These are phyloP conservation scores for Rana temporaria DNA, from an alignment of 2,113 vertebrate species.

Conservation along the genomic window DNA sequence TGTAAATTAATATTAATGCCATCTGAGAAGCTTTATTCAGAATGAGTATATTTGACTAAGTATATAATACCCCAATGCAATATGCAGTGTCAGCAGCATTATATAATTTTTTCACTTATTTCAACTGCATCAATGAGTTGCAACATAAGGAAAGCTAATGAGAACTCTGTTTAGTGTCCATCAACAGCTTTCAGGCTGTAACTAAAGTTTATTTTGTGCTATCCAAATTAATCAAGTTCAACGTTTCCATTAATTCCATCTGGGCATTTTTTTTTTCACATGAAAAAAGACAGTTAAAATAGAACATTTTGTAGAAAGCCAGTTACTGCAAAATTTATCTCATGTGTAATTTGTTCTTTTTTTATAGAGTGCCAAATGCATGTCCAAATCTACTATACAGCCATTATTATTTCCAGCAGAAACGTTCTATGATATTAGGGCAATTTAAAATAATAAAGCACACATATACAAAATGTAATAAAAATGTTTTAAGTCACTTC, in stretches of 20 bases:
- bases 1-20: slow-evolving; percentile 10
- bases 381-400: too few species aligned
- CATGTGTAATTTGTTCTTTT: too few species aligned
- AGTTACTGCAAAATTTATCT: too few species aligned
- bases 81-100: background rate
- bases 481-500: too few species aligned
- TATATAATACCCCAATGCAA: background rate
- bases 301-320: background rate
- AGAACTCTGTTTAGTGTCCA: background rate
- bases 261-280: slow-evolving; percentile 37
- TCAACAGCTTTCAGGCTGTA: slow-evolving; percentile 41
- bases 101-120: background rate
- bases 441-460: too few species aligned
- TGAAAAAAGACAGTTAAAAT: slow-evolving; percentile 36
- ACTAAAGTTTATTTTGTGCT: slow-evolving; percentile 8
- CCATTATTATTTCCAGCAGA: too few species aligned
- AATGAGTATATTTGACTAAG: slow-evolving; percentile 23
- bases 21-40: slow-evolving; percentile 19
- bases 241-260: slow-evolving; percentile 39
- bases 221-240: slow-evolving; percentile 48
- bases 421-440: too few species aligned
- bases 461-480: too few species aligned
- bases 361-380: too few species aligned
- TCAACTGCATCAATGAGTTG: slow-evolving; percentile 19
- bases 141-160: slow-evolving; percentile 26